Base-by-base conservation (phyloP, 2,888 invertebrate species). In the Ganaspis brasiliensis region DNA sequence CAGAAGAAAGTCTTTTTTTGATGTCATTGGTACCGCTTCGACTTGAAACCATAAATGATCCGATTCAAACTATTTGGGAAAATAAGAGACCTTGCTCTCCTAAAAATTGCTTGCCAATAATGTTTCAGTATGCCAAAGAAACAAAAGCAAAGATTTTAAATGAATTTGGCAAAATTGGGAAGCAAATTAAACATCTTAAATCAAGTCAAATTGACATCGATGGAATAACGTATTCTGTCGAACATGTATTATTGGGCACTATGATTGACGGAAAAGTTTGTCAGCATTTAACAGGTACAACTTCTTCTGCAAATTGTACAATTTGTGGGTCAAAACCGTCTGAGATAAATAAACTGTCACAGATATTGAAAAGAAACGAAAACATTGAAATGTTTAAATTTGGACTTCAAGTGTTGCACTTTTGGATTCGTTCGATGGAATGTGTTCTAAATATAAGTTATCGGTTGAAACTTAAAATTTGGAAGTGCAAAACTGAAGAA, bases 361-460 rank as follows among this genome's bases (percentile, higher is more conserved):
- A 4, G 31, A 14, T 55, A 1, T 19, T 55, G 6, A 19, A 55
- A 55, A 19, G 14, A 57, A 24, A 24, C 2, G 14, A 59, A 59
- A 9, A 59, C n/a, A 9, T n/a, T 6, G n/a, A 8, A 1, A n/a
- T 26, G 0, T 59, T n/a, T 16, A 59, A 56, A 21, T 56, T 56
- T 14, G 56, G 56, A 12, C 14, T 56, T 0, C 56, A 56, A 24
- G 56, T 56, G 2, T 26, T 56, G 12, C 21, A 56, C 24, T 56
- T 3, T 9, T 56, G 26, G 26, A 56, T 56, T 61, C 77, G 86
- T 21, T 79, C 77, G 14, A 83, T 86, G 76, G 86, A 87, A 77
- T 86, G 83, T 75, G 40, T 85, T 35, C 77, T 87, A 8, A 82
- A 86, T 72, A 70, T 86, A 67, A 72, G 83, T 16, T 75, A 75